Evolutionary conservation across 2,888 invertebrate genomes (phyloP).

Genomic region (Andricus quercusramuli): DNA sequence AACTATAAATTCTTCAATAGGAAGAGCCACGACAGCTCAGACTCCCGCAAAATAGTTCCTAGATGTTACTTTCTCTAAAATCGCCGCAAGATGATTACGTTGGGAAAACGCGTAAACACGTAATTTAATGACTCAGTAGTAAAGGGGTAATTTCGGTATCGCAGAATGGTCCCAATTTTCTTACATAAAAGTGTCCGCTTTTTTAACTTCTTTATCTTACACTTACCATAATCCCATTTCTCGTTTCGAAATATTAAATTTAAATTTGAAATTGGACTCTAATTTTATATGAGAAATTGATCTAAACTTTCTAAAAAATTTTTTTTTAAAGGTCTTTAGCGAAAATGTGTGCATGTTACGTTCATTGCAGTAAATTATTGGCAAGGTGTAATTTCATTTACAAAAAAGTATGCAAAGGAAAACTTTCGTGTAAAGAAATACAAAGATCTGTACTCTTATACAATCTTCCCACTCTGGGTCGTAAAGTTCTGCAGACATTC

Average conservation of each 20-base stretch:
- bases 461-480: slow-evolving; percentile 26
- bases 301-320: background rate
- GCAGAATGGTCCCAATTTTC: background rate
- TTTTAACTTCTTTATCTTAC: background rate
- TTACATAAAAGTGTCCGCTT: background rate
- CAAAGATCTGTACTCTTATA: background rate
- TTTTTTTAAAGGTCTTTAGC: background rate
- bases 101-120: background rate
- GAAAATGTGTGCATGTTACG: background rate
- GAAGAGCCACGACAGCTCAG: background rate
- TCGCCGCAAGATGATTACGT: background rate
- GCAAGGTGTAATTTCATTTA: slow-evolving; percentile 4
- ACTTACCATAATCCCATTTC: background rate
- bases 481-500: slow-evolving; percentile 55
- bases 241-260: background rate
- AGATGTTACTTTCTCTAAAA: background rate
- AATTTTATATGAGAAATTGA: background rate
- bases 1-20: background rate
- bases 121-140: background rate
- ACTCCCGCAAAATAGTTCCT: slow-evolving; percentile 1
- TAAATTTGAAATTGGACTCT: background rate
- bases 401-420: slow-evolving; percentile 11
- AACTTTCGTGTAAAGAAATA: slow-evolving; percentile 20
- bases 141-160: background rate
- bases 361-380: slow-evolving; percentile 13